Conservation (phyloP, 2,113 vertebrate genomes). For the Blennius ocellaris region DNA sequence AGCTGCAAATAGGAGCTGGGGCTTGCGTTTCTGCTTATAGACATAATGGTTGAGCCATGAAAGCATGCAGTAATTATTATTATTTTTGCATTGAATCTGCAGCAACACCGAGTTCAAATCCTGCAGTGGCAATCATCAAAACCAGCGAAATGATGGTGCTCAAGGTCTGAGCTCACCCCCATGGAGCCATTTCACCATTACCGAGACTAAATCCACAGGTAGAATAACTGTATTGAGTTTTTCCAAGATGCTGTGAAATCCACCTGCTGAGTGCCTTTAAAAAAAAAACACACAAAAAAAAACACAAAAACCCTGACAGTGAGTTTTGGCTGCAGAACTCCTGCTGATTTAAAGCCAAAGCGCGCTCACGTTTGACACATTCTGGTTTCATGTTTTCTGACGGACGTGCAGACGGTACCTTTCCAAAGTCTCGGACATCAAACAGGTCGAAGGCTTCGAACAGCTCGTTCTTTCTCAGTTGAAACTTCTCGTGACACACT, state of each 20-base stretch:
- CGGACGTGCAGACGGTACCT: conserved; percentile 77
- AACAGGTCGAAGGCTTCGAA: conserved; percentile 97
- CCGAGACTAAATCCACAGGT: neutral
- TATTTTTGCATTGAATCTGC: no score
- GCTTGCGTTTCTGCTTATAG: conserved; percentile 1
- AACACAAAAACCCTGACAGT: neutral
- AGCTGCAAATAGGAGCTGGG: conserved; percentile 36
- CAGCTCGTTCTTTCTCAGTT: conserved; percentile 89
- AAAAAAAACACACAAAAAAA: neutral
- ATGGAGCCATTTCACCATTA: no score
- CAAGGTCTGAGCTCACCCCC: no score
- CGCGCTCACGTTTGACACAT: neutral
- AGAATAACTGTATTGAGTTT: neutral
- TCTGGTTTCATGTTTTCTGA: neutral
- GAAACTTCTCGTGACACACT: conserved; percentile 87
- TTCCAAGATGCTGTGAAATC: neutral
- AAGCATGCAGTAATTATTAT: neutral
- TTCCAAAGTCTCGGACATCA: conserved; percentile 93
- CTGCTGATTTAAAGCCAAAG: neutral
- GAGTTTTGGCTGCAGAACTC: neutral
- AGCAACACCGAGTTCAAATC: no score
- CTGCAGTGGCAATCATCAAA: no score
- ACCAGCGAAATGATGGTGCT: no score
- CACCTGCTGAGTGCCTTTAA: neutral
- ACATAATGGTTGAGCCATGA: neutral